phyloP scores from a whole-genome alignment of 2,113 vertebrate genomes.

The Nycticebus coucang region DNA sequence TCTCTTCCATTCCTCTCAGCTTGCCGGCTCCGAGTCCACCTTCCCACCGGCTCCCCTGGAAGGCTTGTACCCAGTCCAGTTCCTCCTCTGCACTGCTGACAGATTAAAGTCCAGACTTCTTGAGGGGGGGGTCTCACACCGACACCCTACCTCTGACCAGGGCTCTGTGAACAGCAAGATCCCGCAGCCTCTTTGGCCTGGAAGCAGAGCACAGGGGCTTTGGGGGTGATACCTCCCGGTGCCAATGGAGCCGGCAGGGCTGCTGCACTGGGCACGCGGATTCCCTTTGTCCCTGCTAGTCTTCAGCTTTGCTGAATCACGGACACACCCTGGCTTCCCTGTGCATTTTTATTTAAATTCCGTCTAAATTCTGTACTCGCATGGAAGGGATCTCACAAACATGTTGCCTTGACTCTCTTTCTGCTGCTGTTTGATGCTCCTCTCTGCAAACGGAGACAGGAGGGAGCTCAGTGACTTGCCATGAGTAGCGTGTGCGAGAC shows the following conservation, averaged over 20 bases:
- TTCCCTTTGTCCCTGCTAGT: neutral
- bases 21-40: neutral
- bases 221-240: rapidly evolving
- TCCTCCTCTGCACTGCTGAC: neutral
- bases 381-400: neutral
- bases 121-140: neutral
- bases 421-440: neutral
- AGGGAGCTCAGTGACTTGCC: neutral
- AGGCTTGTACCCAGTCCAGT: neutral
- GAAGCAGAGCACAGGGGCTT: neutral
- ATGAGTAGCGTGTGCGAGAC: no score
- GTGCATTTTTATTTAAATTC: neutral
- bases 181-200: neutral
- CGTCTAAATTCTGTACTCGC: neutral
- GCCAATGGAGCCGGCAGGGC: rapidly evolving
- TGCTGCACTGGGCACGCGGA: neutral
- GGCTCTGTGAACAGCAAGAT: neutral
- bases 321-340: neutral
- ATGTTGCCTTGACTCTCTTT: neutral
- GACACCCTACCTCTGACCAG: neutral
- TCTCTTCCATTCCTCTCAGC: no score
- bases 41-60: neutral
- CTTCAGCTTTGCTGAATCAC: neutral
- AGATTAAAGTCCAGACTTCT: neutral
- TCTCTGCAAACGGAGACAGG: neutral